Percentiles rank a stretch among this genome's conserved stretches.
Conservation (phyloP, 35 echinoderm and acorn worm species). For the Strongylocentrotus purpuratus region DNA sequence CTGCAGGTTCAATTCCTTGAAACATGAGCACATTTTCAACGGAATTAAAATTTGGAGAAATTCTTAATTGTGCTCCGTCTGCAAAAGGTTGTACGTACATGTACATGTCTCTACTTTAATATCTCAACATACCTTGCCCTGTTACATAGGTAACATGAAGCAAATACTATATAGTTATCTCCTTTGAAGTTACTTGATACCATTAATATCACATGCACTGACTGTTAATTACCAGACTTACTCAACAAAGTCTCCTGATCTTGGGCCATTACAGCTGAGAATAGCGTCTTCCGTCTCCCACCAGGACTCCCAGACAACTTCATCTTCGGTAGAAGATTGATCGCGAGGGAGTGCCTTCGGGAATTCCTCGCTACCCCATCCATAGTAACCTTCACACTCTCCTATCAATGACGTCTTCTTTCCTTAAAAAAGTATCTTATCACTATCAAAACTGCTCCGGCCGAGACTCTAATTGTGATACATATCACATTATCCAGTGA, state of each 20-base stretch:
- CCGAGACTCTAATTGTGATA: background rate
- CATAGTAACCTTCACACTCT: conserved; percentile 34
- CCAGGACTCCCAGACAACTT: background rate
- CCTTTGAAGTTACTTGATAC: too few species aligned
- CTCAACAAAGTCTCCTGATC: conserved; percentile 40
- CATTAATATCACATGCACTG: too few species aligned
- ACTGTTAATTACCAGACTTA: background rate
- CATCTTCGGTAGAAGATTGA: conserved; percentile 21
- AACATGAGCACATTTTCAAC: too few species aligned
- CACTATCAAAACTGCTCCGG: background rate
- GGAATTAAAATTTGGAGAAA: too few species aligned
- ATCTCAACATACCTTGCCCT: too few species aligned
- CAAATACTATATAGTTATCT: too few species aligned
- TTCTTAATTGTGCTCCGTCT: too few species aligned
- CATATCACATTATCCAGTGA: background rate
- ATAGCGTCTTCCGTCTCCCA: conserved; percentile 24
- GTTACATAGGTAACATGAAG: too few species aligned
- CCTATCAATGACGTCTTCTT: conserved; percentile 5
- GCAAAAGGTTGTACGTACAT: too few species aligned
- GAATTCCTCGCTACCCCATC: background rate
- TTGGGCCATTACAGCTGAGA: background rate
- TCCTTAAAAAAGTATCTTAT: background rate
- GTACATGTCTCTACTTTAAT: too few species aligned
- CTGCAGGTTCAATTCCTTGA: background rate
- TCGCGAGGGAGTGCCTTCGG: background rate